phyloP scores from a whole-genome alignment of 2,797 vertebrate species.

The Cynopterus sphinx region DNA sequence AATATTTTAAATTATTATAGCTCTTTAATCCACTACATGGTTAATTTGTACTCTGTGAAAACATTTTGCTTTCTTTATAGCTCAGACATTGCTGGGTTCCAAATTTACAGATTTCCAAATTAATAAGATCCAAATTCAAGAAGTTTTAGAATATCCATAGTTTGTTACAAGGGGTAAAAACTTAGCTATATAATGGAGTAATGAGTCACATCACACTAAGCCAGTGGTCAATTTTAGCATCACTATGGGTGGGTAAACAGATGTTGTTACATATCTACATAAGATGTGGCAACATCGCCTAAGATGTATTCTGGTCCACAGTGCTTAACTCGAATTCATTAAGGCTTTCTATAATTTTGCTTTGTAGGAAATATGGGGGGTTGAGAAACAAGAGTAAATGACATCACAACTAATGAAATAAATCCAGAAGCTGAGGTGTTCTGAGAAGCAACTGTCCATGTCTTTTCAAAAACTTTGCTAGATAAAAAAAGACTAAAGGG shows the following conservation, averaged over 20 bases:
- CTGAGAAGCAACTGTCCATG: background rate
- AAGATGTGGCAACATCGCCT: background rate
- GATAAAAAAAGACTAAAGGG: background rate
- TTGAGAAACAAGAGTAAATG: background rate
- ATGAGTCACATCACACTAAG: background rate
- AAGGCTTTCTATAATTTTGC: background rate
- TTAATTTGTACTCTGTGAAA: constrained; percentile 5
- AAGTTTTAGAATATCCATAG: background rate
- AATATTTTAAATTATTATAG: background rate
- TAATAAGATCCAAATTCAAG: constrained; percentile 18
- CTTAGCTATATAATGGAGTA: background rate
- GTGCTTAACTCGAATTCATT: background rate
- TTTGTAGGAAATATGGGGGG: background rate
- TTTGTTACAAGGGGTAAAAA: background rate
- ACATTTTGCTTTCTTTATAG: background rate
- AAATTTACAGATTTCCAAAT: background rate
- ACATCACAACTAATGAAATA: background rate
- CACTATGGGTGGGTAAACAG: background rate
- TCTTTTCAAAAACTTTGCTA: background rate
- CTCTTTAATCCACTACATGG: background rate
- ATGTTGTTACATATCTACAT: background rate
- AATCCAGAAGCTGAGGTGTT: background rate
- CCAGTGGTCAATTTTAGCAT: background rate
- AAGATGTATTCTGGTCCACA: background rate
- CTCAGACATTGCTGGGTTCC: background rate